Conservation (phyloP, 2,113 vertebrate genomes). For the Willisornis vidua region DNA sequence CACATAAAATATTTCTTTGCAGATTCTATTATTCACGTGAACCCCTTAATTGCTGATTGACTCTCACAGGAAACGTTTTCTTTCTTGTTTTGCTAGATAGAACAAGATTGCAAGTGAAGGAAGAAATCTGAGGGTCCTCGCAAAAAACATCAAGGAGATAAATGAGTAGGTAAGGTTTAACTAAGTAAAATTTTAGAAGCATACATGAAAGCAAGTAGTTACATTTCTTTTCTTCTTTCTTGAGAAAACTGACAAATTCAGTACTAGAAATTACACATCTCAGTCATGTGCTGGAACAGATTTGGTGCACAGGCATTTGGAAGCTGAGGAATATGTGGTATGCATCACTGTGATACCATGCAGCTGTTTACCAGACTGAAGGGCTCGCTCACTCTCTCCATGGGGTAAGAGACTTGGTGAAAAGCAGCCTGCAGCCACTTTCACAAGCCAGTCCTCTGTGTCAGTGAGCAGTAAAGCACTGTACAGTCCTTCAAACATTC, state of each 20-base stretch:
- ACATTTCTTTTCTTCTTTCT: not conserved
- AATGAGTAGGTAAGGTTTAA: not conserved
- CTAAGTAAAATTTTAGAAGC: not conserved
- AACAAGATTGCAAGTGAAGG: not conserved
- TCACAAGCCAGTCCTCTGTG: not conserved
- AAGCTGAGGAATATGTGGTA: conserved; percentile 47
- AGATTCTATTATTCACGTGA: not conserved
- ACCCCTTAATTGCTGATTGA: not conserved
- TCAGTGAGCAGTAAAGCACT: not conserved
- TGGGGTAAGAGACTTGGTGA: not conserved
- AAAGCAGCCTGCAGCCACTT: not conserved
- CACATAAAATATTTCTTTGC: not conserved
- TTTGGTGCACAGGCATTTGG: conserved; percentile 20
- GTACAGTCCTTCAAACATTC: conserved; percentile 34
- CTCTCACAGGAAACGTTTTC: not conserved
- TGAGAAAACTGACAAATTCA: conserved; percentile 25
- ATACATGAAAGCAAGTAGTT: not conserved
- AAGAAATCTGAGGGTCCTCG: not conserved
- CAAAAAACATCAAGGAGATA: not conserved
- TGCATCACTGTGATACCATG: conserved; percentile 56
- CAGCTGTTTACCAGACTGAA: conserved; percentile 65
- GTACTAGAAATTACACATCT: not conserved
- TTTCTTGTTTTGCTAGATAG: not conserved
- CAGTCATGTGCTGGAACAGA: not conserved
- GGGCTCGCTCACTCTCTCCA: not conserved